These are phyloP conservation scores for Clamator glandarius DNA, from an alignment of 2,797 vertebrate species.

Conservation along the genomic window DNA sequence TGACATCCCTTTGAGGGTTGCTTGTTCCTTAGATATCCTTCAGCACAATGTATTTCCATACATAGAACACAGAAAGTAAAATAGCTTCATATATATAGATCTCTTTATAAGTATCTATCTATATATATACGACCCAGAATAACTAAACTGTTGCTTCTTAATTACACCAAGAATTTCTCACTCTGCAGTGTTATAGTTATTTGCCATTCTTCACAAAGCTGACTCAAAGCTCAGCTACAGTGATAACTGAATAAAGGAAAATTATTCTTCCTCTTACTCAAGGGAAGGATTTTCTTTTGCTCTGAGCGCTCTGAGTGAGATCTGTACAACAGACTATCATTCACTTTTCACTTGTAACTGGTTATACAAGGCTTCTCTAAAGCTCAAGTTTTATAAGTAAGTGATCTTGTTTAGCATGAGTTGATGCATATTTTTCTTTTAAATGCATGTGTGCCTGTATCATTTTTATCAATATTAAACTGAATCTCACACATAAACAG, in stretches of 20 bases:
- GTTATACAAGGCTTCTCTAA: not conserved
- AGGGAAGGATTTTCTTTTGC: not conserved
- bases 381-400: not conserved
- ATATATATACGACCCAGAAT: not conserved
- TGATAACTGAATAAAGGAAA: not conserved
- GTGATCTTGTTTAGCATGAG: not conserved
- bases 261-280: not conserved
- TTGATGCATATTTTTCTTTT: not conserved
- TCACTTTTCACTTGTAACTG: not conserved
- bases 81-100: not conserved
- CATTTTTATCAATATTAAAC: not conserved
- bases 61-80: not conserved
- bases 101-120: too few relatives aligned
- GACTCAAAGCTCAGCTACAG: not conserved
- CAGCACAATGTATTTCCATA: not conserved
- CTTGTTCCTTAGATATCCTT: not conserved
- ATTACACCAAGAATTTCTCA: not conserved
- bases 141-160: not conserved
- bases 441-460: accelerated
- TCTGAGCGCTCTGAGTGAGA: not conserved
- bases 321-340: not conserved
- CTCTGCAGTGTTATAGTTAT: not conserved
- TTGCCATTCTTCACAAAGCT: not conserved
- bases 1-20: not conserved
- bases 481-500: not conserved